Base-by-base conservation (phyloP, 2,888 invertebrate genomes). In the Andrena chrysosceles region DNA sequence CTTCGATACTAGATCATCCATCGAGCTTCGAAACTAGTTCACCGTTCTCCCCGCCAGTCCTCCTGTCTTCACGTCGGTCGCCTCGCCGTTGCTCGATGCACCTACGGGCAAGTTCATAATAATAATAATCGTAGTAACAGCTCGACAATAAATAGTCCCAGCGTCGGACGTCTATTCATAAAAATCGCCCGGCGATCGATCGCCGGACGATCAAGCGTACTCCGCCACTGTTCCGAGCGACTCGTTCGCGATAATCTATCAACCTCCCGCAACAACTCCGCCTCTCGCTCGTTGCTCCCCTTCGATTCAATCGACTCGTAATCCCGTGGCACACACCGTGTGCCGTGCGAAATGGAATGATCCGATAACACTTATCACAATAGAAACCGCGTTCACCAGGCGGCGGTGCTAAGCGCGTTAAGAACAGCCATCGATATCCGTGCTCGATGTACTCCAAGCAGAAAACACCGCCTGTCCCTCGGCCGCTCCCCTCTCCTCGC, bases 341-440 rank as follows among this genome's bases (percentile, higher is more conserved):
- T 48, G 8, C 59, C 67, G 48, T 29, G 52, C 26, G 23, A 79
- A 79, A 62, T 69, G 79, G 71, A 81, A 67, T 77, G 64, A 81
- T 83, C 67, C 42, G 42, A 42, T 52, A 73, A 68, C 74, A 63
- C 48, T 76, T 81, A 81, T 86, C 79, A 83, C 84, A 79, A 83
- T 82, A 64, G 60, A 52, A 56, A 56, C 29, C 63, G 54, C 76
- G 73, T 20, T 77, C 60, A n/a, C 10, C 62, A 29, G 33, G 59
- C 56, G 52, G 63, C 31, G 64, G 68, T 35, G 68, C 54, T 42
- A 48, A 77, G 31, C 72, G 70, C 74, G 52, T 70, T 72, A 48
- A 75, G 71, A 78, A 81, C 72, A 81, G 71, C 78, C 77, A 66
- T 69, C 49, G 31, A 66, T 31, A 60, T 20, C 49, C 48, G 48